These are phyloP conservation scores for Alouatta palliata DNA, from an alignment of 2,113 vertebrate genomes.

Conservation along the genomic window DNA sequence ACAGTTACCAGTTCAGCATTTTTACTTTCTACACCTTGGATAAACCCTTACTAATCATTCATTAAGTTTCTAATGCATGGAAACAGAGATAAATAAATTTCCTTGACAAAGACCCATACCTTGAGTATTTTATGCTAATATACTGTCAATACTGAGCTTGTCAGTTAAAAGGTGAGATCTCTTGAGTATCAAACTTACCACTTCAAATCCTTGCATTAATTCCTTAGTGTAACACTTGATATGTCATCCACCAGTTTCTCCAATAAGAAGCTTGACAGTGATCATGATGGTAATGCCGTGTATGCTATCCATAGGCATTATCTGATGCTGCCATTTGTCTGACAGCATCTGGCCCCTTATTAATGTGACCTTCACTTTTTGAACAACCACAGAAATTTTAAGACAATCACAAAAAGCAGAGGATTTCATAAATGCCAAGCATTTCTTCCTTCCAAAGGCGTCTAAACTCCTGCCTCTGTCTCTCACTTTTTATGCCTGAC, in stretches of 20 bases:
- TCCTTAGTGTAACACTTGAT: neutral
- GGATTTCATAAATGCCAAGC: neutral
- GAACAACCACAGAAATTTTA: neutral
- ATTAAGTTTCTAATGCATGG: neutral
- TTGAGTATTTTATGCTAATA: neutral
- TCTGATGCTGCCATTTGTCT: neutral
- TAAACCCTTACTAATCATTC: neutral
- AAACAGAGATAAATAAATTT: slow-evolving; percentile 17
- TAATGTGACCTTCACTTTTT: neutral
- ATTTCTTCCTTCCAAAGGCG: neutral
- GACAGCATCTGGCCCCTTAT: neutral
- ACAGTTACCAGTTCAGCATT: neutral
- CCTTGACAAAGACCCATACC: neutral
- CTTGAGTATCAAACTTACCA: neutral
- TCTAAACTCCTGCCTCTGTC: neutral
- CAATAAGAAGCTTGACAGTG: neutral
- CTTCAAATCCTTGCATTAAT: neutral
- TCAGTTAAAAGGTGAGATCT: neutral
- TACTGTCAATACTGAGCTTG: neutral
- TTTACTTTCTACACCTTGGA: neutral
- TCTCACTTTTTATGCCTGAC: neutral
- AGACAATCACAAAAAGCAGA: neutral
- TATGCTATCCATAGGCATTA: neutral
- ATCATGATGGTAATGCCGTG: neutral
- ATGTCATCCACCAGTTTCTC: neutral